phyloP scores from a whole-genome alignment of 2,888 invertebrate genomes.

The Tinea semifulvella region DNA sequence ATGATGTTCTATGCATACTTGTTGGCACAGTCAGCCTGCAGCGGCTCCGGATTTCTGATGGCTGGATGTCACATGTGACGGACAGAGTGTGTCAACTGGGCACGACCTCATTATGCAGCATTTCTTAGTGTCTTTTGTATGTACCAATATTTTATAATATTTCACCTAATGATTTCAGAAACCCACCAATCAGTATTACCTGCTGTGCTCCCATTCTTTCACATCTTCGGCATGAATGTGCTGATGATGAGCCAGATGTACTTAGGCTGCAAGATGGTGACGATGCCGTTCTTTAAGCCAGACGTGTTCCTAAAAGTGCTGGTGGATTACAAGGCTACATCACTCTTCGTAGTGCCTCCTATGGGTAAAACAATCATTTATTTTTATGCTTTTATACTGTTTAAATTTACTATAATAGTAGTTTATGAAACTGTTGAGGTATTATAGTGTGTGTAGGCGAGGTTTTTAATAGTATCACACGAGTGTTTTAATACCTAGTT shows the following conservation, averaged over 20 bases:
- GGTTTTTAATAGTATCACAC: no score
- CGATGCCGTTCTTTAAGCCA: slow-evolving; percentile 79
- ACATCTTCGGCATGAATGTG: slow-evolving; percentile 80
- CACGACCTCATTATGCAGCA: background rate
- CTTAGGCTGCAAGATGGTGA: slow-evolving; percentile 71
- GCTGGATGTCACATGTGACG: no score
- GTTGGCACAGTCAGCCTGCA: no score
- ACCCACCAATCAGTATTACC: slow-evolving; percentile 69
- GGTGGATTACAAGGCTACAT: slow-evolving; percentile 66
- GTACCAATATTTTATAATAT: background rate
- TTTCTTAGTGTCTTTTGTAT: background rate
- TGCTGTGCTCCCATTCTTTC: slow-evolving; percentile 81
- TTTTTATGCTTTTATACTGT: background rate
- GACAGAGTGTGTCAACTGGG: slow-evolving; percentile 2
- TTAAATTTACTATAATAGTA: background rate
- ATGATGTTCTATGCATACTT: no score
- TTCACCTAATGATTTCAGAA: slow-evolving; percentile 32
- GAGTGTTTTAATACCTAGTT: no score
- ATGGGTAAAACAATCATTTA: slow-evolving; percentile 61
- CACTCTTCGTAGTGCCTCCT: slow-evolving; percentile 81
- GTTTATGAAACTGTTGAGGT: no score
- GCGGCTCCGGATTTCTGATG: no score
- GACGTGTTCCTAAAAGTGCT: slow-evolving; percentile 72
- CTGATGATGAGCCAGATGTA: slow-evolving; percentile 68
- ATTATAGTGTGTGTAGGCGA: no score